phyloP scores from a whole-genome alignment of 2,888 invertebrate species.

The Nomada hirtipes region DNA sequence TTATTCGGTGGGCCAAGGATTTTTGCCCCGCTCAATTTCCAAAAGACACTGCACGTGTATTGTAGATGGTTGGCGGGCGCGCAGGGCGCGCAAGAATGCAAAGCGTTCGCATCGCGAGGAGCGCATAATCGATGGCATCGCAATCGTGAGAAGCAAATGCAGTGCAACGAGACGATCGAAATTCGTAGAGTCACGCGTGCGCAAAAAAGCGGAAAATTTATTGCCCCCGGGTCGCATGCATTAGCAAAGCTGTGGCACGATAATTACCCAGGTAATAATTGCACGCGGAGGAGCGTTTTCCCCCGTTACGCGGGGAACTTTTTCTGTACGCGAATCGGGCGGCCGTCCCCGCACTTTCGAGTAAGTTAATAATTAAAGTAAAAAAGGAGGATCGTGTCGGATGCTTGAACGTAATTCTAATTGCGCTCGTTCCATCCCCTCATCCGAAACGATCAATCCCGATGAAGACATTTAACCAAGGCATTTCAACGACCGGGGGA shows the following conservation, averaged over 20 bases:
- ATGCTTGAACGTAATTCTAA: slow-evolving; percentile 2
- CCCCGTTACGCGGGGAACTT: neutral
- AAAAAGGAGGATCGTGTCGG: slow-evolving; percentile 1
- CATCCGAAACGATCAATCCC: neutral
- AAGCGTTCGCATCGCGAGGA: neutral
- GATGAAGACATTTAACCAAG: slow-evolving; percentile 20
- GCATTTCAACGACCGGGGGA: neutral
- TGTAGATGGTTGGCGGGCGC: too few species aligned
- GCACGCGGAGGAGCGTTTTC: neutral
- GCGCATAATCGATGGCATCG: neutral
- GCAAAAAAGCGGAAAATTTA: slow-evolving; percentile 2
- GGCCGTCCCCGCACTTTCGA: neutral
- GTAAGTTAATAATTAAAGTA: slow-evolving; percentile 13
- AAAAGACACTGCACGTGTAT: too few species aligned
- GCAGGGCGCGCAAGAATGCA: neutral
- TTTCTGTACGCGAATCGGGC: neutral
- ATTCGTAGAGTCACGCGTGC: slow-evolving; percentile 10
- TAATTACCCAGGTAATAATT: slow-evolving; percentile 18
- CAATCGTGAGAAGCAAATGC: slow-evolving; percentile 8
- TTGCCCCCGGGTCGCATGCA: neutral
- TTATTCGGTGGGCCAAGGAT: too few species aligned
- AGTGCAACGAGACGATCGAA: neutral
- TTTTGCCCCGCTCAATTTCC: too few species aligned
- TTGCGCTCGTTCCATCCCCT: neutral
- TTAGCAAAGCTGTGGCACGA: slow-evolving; percentile 16